phyloP scores from a whole-genome alignment of 1,140 invertebrate species.

The Pachypeltis micranthus region DNA sequence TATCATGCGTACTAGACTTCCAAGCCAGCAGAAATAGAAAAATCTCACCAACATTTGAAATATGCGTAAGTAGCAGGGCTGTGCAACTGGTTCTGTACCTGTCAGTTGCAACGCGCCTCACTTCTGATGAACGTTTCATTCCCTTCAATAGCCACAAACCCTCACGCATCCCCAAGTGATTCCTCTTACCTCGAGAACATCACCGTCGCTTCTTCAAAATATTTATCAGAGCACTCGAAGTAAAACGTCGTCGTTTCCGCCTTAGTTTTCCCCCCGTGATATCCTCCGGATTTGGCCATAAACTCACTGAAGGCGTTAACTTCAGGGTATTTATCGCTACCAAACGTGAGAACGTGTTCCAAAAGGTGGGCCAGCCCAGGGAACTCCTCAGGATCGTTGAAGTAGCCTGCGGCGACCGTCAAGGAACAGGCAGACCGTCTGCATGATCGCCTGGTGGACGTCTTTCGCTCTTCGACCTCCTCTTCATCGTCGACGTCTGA shows the following conservation, averaged over 20 bases:
- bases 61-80: no score
- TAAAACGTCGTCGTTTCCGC: constrained; percentile 57
- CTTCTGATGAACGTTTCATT: no score
- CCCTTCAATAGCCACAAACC: no score
- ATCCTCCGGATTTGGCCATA: constrained; percentile 27
- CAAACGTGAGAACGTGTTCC: constrained; percentile 87
- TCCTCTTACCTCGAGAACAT: no score
- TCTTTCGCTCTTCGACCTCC: not conserved
- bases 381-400: constrained; percentile 51
- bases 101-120: no score
- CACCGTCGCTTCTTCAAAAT: constrained; percentile 60
- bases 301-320: constrained; percentile 44
- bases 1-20: no score
- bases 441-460: not conserved
- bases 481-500: constrained; percentile 12
- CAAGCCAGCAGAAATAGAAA: no score
- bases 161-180: no score
- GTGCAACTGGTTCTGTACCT: no score
- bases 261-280: not conserved
- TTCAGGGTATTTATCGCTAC: constrained; percentile 42
- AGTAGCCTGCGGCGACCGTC: constrained; percentile 46
- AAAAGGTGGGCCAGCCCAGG: constrained; percentile 87
- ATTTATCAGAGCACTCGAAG: constrained; percentile 71
- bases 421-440: constrained; percentile 49
- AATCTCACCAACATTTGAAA: no score